A percentile compares a stretch with the other conserved stretches of the same genome.
Conservation (phyloP, 2,113 vertebrate genomes). For the Serinus canaria region DNA sequence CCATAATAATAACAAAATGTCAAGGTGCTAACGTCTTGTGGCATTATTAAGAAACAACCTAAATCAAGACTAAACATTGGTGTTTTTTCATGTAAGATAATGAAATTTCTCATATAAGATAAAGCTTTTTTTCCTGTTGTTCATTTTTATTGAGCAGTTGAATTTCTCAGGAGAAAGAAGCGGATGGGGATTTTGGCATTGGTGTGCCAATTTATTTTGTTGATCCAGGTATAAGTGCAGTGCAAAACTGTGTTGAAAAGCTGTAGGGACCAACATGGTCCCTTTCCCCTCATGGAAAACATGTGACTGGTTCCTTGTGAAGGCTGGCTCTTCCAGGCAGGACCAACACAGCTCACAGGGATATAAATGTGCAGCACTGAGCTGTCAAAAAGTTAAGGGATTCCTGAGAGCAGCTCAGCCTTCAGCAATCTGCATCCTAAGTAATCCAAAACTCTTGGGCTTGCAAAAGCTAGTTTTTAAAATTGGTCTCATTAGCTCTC, state of each 20-base stretch:
- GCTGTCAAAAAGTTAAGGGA: background rate
- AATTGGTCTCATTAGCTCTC: background rate
- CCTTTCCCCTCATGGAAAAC: background rate
- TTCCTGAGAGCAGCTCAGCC: background rate
- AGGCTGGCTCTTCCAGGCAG: background rate
- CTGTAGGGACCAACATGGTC: too few species aligned
- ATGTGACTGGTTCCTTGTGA: fast-evolving
- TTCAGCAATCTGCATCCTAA: background rate
- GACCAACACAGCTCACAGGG: background rate
- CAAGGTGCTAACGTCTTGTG: background rate
- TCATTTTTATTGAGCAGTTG: background rate
- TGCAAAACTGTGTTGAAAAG: background rate
- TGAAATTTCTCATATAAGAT: background rate
- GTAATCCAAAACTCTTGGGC: background rate
- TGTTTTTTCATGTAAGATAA: background rate
- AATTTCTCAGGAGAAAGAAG: background rate
- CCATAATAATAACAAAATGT: background rate
- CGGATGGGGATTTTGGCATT: background rate
- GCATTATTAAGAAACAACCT: background rate
- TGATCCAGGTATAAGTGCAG: background rate
- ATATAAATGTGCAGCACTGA: background rate
- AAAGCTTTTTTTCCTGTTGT: background rate
- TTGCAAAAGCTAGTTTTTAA: background rate
- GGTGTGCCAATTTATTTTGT: background rate
- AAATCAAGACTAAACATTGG: background rate